Evolutionary conservation across 2,888 invertebrate genomes (phyloP).

Genomic region (Drosophila suboccidentalis): DNA sequence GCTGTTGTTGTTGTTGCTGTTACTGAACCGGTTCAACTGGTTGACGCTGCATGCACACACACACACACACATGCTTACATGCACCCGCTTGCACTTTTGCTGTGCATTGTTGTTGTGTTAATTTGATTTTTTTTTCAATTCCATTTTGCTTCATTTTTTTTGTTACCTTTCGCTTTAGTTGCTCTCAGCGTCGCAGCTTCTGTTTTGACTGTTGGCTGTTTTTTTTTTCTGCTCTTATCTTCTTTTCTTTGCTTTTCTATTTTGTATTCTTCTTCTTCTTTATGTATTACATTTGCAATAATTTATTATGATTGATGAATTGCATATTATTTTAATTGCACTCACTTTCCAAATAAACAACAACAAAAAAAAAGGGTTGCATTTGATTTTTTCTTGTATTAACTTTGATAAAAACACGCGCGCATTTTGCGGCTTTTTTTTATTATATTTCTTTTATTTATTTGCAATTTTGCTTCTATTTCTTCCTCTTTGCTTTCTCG

Average conservation of each 20-base stretch:
- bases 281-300: slow-evolving; percentile 11
- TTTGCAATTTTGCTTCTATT: slow-evolving; percentile 8
- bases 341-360: slow-evolving; percentile 33
- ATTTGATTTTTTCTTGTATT: slow-evolving; percentile 14
- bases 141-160: slow-evolving; percentile 8
- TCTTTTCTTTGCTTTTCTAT: slow-evolving; percentile 12
- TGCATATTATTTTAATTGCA: slow-evolving; percentile 21
- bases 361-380: slow-evolving; percentile 43
- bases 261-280: slow-evolving; percentile 5
- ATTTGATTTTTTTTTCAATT: slow-evolving; percentile 21
- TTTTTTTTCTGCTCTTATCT: background rate
- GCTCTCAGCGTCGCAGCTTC: slow-evolving; percentile 42
- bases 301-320: slow-evolving; percentile 15
- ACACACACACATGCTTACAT: slow-evolving; percentile 15
- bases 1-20: slow-evolving; percentile 46
- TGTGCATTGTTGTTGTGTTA: slow-evolving; percentile 27
- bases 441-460: background rate
- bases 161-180: slow-evolving; percentile 54
- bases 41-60: slow-evolving; percentile 43
- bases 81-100: slow-evolving; percentile 44
- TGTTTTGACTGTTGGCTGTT: slow-evolving; percentile 49
- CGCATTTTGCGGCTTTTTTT: slow-evolving; percentile 48
- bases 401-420: slow-evolving; percentile 47
- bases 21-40: slow-evolving; percentile 70
- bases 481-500: background rate